phyloP scores from a whole-genome alignment of 2,888 invertebrate species.

The Apoda limacodes region DNA sequence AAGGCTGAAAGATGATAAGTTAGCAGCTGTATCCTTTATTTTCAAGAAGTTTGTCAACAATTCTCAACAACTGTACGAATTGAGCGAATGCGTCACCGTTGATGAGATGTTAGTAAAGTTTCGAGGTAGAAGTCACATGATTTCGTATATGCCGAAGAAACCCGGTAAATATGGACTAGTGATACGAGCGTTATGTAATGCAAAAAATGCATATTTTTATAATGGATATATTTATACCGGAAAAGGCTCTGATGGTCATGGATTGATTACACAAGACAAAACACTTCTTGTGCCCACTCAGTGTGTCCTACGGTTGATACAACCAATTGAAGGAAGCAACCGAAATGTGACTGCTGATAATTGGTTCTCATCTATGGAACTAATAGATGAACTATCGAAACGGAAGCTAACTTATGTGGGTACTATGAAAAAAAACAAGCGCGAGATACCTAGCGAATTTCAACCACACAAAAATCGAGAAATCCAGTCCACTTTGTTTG shows the following conservation, averaged over 20 bases:
- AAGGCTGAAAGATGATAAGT: slow-evolving; percentile 16
- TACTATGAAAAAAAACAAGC: slow-evolving; percentile 14
- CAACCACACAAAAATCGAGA: slow-evolving; percentile 8
- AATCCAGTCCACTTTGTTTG: slow-evolving; percentile 14
- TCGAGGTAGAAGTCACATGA: slow-evolving; percentile 20
- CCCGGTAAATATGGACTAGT: slow-evolving; percentile 14
- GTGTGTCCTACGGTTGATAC: slow-evolving; percentile 18
- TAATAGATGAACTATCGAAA: slow-evolving; percentile 8
- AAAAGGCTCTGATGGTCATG: slow-evolving; percentile 15
- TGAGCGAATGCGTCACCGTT: slow-evolving; percentile 20
- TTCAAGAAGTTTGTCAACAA: slow-evolving; percentile 20
- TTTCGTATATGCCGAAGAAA: slow-evolving; percentile 21
- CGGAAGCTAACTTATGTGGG: slow-evolving; percentile 12
- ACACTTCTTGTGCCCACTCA: slow-evolving; percentile 19
- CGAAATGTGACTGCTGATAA: slow-evolving; percentile 17
- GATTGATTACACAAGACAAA: slow-evolving; percentile 16
- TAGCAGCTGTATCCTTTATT: slow-evolving; percentile 19
- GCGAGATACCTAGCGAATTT: slow-evolving; percentile 13
- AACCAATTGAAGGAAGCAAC: slow-evolving; percentile 16
- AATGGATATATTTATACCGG: slow-evolving; percentile 15
- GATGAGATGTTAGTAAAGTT: slow-evolving; percentile 22
- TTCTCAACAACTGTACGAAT: slow-evolving; percentile 17
- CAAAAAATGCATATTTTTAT: slow-evolving; percentile 14
- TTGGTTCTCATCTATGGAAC: slow-evolving; percentile 14
- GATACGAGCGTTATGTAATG: slow-evolving; percentile 16